These are phyloP conservation scores for Bucco capensis DNA, from an alignment of 2,113 vertebrate genomes.

Conservation along the genomic window DNA sequence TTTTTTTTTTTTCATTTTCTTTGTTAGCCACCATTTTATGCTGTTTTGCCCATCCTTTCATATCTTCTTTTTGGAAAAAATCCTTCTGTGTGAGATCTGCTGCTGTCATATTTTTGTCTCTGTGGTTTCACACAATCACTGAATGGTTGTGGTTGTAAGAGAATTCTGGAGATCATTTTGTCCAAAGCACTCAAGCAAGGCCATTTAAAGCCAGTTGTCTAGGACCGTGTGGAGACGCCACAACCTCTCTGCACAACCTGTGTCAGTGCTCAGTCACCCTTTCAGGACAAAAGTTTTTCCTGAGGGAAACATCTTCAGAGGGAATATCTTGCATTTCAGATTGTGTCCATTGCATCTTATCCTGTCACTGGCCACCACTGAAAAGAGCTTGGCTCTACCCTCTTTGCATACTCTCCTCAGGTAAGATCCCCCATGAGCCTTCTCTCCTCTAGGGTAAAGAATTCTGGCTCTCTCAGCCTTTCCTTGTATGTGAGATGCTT, in stretches of 20 bases:
- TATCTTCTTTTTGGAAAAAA: neutral
- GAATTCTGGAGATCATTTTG: neutral
- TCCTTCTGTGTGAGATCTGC: neutral
- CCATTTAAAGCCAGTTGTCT: neutral
- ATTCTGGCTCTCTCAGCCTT: no score
- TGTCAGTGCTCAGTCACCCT: neutral
- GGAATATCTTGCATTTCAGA: neutral
- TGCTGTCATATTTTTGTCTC: neutral
- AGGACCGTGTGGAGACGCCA: neutral
- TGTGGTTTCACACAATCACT: neutral
- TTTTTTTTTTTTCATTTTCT: neutral
- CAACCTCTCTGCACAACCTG: neutral
- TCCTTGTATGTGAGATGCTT: no score
- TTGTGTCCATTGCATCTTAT: neutral
- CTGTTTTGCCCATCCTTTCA: neutral
- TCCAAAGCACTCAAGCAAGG: neutral
- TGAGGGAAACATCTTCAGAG: neutral
- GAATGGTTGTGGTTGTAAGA: neutral
- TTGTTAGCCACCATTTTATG: neutral
- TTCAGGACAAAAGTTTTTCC: neutral
- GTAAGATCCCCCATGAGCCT: no score
- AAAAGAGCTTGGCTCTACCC: no score
- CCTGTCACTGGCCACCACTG: no score
- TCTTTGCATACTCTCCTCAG: no score
- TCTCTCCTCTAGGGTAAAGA: no score